Evolutionary conservation across 2,113 vertebrate species (phyloP).

Genomic region (Noturus placidus): DNA sequence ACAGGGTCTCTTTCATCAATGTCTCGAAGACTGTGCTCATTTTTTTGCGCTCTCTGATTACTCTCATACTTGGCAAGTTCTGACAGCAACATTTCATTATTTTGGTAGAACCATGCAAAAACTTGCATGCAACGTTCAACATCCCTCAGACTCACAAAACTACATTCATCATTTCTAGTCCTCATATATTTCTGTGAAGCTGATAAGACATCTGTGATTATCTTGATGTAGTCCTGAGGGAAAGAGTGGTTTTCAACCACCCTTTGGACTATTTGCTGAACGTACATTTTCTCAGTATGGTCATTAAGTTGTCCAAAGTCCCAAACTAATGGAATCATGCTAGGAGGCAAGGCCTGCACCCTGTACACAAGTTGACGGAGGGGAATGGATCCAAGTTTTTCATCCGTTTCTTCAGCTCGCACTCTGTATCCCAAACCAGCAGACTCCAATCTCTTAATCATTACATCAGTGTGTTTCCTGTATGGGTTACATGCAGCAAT

Average conservation of each 20-base stretch:
- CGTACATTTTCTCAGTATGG: conserved; percentile 79
- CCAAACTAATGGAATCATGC: conserved; percentile 93
- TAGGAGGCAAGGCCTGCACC: conserved; percentile 90
- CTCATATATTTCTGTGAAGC: conserved; percentile 89
- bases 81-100: conserved; percentile 67
- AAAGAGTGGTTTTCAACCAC: conserved; percentile 60
- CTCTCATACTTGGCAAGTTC: conserved; percentile 66
- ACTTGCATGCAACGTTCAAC: conserved; percentile 90
- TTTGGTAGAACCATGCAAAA: conserved; percentile 84
- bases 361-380: conserved; percentile 93
- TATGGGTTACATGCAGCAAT: conserved; percentile 97
- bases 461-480: conserved; percentile 83
- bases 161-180: conserved; percentile 77
- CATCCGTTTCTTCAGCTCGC: conserved; percentile 80
- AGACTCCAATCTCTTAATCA: conserved; percentile 86
- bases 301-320: conserved; percentile 92
- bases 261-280: conserved; percentile 89
- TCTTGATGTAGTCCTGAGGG: not conserved
- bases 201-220: conserved; percentile 78
- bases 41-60: not conserved
- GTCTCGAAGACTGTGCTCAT: conserved; percentile 26
- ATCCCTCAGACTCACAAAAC: conserved; percentile 93
- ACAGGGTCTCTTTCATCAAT: conserved; percentile 54
- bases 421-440: conserved; percentile 92
- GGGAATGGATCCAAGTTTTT: conserved; percentile 88